These are phyloP conservation scores for Dryomyza anilis DNA, from an alignment of 2,888 invertebrate species.

Conservation along the genomic window DNA sequence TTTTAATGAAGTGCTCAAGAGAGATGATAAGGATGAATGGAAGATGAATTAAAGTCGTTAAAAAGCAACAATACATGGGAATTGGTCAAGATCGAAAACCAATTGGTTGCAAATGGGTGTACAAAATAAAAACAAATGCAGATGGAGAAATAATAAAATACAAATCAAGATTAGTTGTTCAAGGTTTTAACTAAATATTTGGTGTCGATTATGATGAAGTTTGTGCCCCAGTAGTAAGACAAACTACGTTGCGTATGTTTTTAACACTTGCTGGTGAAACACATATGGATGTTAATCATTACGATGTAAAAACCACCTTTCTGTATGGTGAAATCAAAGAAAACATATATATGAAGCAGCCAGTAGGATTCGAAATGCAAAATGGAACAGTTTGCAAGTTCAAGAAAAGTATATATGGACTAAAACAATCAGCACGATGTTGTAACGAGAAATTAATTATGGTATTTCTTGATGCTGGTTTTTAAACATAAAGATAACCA, in stretches of 20 bases:
- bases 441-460: background rate
- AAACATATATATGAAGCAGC: background rate
- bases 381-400: too few species aligned
- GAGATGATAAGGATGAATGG: too few species aligned
- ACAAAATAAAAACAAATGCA: slow-evolving; percentile 28
- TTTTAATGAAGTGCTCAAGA: too few species aligned
- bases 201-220: slow-evolving; percentile 37
- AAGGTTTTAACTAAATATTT: slow-evolving; percentile 34
- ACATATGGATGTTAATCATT: slow-evolving; percentile 31
- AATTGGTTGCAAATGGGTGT: too few species aligned
- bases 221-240: slow-evolving; percentile 35
- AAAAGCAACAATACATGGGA: too few species aligned
- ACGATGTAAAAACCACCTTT: slow-evolving; percentile 39
- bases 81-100: too few species aligned
- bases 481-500: background rate
- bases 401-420: too few species aligned
- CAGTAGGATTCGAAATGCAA: background rate
- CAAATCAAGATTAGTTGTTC: slow-evolving; percentile 24
- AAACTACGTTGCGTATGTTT: slow-evolving; percentile 33
- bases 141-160: slow-evolving; percentile 28
- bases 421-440: background rate
- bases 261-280: slow-evolving; percentile 30
- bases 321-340: too few species aligned
- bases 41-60: too few species aligned
- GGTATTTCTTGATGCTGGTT: background rate